Evolutionary conservation across 53 echinoderm and acorn worm species (phyloP).

Genomic region (Patiria pectinifera): DNA sequence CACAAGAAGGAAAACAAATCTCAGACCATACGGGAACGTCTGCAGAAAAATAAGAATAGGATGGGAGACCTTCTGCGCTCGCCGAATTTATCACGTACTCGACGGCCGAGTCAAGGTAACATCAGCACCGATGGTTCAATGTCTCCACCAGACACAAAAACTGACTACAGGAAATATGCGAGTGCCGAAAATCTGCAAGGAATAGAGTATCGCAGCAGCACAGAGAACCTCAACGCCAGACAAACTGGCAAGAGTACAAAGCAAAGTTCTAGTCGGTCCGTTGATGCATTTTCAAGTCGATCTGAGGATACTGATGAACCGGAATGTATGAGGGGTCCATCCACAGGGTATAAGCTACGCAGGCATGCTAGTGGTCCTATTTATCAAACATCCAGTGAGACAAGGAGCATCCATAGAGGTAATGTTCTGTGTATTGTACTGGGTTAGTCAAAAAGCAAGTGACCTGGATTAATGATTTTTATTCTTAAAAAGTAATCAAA

Average conservation of each 20-base stretch:
- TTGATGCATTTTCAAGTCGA: slow-evolving; percentile 53
- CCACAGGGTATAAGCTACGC: slow-evolving; percentile 66
- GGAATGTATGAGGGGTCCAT: neutral
- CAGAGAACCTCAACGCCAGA: slow-evolving; percentile 49
- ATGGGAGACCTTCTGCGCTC: slow-evolving; percentile 84
- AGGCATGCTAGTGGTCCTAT: slow-evolving; percentile 84
- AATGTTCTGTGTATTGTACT: neutral
- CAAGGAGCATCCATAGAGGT: slow-evolving; percentile 69
- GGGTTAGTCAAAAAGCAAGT: no score
- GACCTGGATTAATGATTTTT: no score
- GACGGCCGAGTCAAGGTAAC: slow-evolving; percentile 65
- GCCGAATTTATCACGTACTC: slow-evolving; percentile 64
- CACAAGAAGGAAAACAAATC: slow-evolving; percentile 36
- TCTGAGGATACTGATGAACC: slow-evolving; percentile 59
- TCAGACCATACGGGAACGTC: slow-evolving; percentile 77
- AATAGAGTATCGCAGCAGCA: slow-evolving; percentile 46
- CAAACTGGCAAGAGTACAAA: neutral
- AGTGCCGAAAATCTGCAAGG: slow-evolving; percentile 56
- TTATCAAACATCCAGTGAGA: slow-evolving; percentile 57
- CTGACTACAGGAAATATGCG: slow-evolving; percentile 41
- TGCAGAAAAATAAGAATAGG: slow-evolving; percentile 79
- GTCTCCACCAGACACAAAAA: neutral
- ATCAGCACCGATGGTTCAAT: slow-evolving; percentile 15
- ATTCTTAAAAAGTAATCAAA: no score
- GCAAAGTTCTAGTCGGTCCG: neutral